Base-by-base conservation (phyloP, 2,888 invertebrate species). In the Amaurobius ferox region DNA sequence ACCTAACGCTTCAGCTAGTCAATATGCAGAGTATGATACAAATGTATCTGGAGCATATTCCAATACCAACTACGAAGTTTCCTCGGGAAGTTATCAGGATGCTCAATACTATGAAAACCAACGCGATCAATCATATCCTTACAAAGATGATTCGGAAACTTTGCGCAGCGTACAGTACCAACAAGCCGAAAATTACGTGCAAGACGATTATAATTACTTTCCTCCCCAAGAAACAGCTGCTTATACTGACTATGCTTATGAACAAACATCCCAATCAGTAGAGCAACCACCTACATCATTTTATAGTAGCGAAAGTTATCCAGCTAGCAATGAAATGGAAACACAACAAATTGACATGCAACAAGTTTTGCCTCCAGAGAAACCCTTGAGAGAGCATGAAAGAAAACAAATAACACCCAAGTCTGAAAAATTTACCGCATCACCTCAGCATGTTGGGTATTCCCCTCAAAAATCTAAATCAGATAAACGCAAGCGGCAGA, bases 341-440 rank as follows among this genome's bases (percentile, higher is more conserved):
- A n/a, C n/a, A n/a, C n/a, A n/a, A n/a, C n/a, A n/a, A n/a, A n/a
- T n/a, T n/a, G n/a, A n/a, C n/a, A n/a, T n/a, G 23, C 29, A 44
- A 5, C 32, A 1, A 3, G 16, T 19, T 16, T 35, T 78, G 16
- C 83, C 83, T 28, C 83, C 83, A 3, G 77, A 85, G 23, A 85
- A 85, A 30, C 83, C 83, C 6, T 32, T 64, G 0, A 40, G 83
- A 7, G 83, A 85, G n/a, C 77, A 85, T 55, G 81, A 83, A 71
- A 76, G 68, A 48, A 16, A 61, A 16, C 19, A 48, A 26, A n/a
- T 19, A 0, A 30, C 55, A 1, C 48, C 55, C 1, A 83, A 83
- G 71, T 29, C 19, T 26, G 81, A 83, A 28, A 76, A 67, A 19
- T 85, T 77, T 19, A 67, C 77, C 0, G 19, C 71, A 19, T 72